Evolutionary conservation across 2,113 vertebrate species (phyloP).

Genomic region (Hemiprocne comata): DNA sequence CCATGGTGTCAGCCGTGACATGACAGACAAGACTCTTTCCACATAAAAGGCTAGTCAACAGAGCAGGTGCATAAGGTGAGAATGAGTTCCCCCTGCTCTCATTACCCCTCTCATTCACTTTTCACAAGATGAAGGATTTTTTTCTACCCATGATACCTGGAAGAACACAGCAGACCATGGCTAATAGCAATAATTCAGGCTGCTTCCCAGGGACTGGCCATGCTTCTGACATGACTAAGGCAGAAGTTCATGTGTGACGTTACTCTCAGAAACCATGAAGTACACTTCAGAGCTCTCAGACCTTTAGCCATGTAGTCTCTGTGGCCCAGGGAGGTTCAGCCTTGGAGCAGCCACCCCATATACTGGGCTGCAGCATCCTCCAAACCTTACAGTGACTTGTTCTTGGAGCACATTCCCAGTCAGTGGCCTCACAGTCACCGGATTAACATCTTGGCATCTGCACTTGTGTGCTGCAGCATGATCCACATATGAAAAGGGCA

Average conservation of each 20-base stretch:
- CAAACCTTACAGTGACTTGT: neutral
- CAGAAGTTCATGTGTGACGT: neutral
- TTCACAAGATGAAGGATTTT: neutral
- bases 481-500: accelerated
- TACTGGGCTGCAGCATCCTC: neutral
- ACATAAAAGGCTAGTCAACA: neutral
- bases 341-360: neutral
- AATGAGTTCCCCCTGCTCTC: neutral
- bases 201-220: neutral
- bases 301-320: neutral
- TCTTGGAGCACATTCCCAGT: neutral
- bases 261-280: neutral
- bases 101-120: neutral
- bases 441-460: neutral
- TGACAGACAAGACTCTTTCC: neutral
- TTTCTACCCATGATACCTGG: neutral
- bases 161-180: neutral
- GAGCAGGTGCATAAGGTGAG: neutral
- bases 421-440: neutral
- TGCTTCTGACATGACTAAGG: neutral
- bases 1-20: neutral
- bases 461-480: neutral
- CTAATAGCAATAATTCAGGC: neutral
- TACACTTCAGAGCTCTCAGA: neutral
- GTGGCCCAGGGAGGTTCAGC: neutral